Evolutionary conservation across 2,888 invertebrate species (phyloP).

Genomic region (Uloborus plumipes): DNA sequence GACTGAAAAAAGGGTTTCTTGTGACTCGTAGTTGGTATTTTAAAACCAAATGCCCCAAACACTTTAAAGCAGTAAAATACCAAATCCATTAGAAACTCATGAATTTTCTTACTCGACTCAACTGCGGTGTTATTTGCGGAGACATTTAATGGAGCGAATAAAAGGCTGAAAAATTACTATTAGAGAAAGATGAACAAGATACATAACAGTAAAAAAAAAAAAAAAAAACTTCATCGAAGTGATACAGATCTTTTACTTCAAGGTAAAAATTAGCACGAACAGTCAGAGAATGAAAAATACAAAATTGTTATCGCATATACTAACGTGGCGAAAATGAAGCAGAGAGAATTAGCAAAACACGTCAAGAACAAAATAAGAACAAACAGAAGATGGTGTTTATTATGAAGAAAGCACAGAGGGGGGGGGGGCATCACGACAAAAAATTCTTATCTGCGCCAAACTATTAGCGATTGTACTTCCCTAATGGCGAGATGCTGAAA

Average conservation of each 20-base stretch:
- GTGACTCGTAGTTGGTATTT: too few relatives aligned
- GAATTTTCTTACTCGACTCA: too few relatives aligned
- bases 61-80: too few relatives aligned
- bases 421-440: conserved; percentile 43
- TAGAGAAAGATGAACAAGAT: neutral
- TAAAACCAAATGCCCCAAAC: too few relatives aligned
- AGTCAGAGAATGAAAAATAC: conserved; percentile 1
- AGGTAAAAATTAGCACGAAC: conserved; percentile 39
- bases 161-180: too few relatives aligned
- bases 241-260: conserved; percentile 22
- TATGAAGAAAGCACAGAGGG: conserved; percentile 21
- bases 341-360: conserved; percentile 47
- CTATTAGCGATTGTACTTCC: conserved; percentile 55
- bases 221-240: too few relatives aligned
- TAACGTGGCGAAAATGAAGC: conserved; percentile 36
- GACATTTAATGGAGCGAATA: too few relatives aligned
- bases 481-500: conserved; percentile 48
- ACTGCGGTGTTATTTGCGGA: too few relatives aligned
- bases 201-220: too few relatives aligned
- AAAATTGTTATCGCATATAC: conserved; percentile 28
- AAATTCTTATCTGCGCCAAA: conserved; percentile 30
- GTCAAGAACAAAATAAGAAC: conserved; percentile 23
- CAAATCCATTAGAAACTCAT: too few relatives aligned
- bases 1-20: too few relatives aligned
- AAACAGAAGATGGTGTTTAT: conserved; percentile 42